Evolutionary conservation across 2,113 vertebrate genomes (phyloP), one percentile per base, ranked within the genome.

Genomic region (Aythya baeri): DNA sequence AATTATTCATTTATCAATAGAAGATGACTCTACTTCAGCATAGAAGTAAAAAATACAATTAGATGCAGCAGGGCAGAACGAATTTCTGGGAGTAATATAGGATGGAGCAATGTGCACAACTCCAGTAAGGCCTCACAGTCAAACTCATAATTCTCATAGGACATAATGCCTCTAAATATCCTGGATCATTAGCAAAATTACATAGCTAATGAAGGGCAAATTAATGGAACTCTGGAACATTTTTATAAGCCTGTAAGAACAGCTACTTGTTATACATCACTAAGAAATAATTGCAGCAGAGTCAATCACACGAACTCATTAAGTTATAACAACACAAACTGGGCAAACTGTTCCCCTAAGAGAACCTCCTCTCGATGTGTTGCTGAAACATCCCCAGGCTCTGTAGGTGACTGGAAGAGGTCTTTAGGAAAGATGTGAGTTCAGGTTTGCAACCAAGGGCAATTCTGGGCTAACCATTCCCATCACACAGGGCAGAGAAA

Each of bases 171-270:
- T 94, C 93, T 88, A 86, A 96, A 94, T 91, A 97, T 95, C 92
- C 87, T 27, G 49, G 91, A 95, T 98, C 96, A 97, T 98, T 97
- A 97, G 97, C 82, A 97, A 97, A 97, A 97, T 97, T 97, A 96
- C 88, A 93, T 44, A 96, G 95, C 85, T 98, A 98, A 97, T 97
- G 95, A 97, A 97, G 96, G 89, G 74, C 88, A 97, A 97, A 97
- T 97, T 97, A 97, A 97, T 97, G 96, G 95, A 97, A 91, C 92
- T 92, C 92, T 93, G 94, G 93, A 97, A 95, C 88, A 94, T 93
- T 97, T 97, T 95, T 94, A 85, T 96, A 97, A 96, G 95, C 86
- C 66, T 95, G 86, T 96, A 93, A 94, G 96, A 97, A 96, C 88
- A 97, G 88, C 96, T 97, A 94, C 93, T 96, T 97, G 95, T 97